phyloP scores from a whole-genome alignment of 2,113 vertebrate genomes.

The Hippocampus abdominalis region DNA sequence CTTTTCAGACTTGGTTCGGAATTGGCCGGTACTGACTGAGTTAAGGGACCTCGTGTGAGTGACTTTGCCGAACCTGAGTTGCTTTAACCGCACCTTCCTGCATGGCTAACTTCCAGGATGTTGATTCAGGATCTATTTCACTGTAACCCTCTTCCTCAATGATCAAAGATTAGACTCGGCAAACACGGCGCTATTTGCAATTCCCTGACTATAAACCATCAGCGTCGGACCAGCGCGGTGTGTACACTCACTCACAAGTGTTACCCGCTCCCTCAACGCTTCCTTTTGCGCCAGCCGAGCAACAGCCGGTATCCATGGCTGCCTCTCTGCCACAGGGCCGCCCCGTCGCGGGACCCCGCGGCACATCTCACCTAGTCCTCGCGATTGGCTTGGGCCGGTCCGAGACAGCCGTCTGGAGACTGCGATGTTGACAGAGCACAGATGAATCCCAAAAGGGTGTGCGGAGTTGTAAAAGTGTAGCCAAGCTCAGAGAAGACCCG shows the following conservation, averaged over 20 bases:
- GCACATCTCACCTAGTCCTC: conserved; percentile 6
- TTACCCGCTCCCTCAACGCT: conserved; percentile 29
- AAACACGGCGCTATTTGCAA: conserved; percentile 20
- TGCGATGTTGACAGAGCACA: conserved; percentile 66
- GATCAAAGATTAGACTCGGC: conserved; percentile 16
- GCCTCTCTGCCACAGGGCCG: conserved; percentile 33
- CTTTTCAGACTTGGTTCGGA: too few species aligned
- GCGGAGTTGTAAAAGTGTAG: conserved; percentile 64
- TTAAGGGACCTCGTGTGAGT: background rate
- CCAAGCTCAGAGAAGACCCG: conserved; percentile 21
- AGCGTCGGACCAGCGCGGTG: conserved; percentile 10
- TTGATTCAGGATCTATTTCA: conserved; percentile 27
- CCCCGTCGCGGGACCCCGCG: conserved; percentile 20
- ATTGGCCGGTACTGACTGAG: too few species aligned
- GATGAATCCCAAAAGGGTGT: conserved; percentile 53
- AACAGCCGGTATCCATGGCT: conserved; percentile 56
- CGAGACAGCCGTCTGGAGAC: conserved; percentile 35
- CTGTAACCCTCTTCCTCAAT: conserved; percentile 29
- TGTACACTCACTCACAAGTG: conserved; percentile 8
- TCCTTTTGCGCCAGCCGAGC: conserved; percentile 23
- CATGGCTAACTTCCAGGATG: conserved; percentile 15
- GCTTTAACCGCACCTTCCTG: background rate
- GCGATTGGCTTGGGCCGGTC: conserved; percentile 31
- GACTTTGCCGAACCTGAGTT: conserved; percentile 4
- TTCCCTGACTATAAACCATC: conserved; percentile 21